Evolutionary conservation across 2,113 vertebrate genomes (phyloP).

Genomic region (Jaculus jaculus): DNA sequence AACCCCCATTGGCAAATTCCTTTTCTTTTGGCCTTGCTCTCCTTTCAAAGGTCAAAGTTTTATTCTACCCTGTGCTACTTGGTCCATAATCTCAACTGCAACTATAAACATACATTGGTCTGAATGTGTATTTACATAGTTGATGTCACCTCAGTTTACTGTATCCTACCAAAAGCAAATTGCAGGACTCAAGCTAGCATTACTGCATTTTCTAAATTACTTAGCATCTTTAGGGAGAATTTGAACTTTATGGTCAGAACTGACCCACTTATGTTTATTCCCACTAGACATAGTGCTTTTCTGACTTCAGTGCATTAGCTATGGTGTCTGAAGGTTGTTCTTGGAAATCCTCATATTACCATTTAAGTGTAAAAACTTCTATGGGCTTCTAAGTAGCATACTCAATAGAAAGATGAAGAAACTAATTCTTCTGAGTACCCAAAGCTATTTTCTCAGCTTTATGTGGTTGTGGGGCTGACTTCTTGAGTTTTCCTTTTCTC

Average conservation of each 20-base stretch:
- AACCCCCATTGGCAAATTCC: neutral
- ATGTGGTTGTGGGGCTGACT: neutral
- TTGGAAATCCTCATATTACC: neutral
- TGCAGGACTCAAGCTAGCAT: neutral
- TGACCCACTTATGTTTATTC: neutral
- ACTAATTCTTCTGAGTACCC: neutral
- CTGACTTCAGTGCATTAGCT: neutral
- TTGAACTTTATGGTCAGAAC: neutral
- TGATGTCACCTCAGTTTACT: neutral
- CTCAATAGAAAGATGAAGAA: neutral
- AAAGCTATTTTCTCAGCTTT: conserved; percentile 3
- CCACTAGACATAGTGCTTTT: neutral
- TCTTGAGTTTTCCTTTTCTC: conserved; percentile 42
- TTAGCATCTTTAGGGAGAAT: neutral
- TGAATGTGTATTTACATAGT: neutral
- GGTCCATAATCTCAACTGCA: neutral
- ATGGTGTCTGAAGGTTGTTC: neutral
- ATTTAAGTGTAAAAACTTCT: neutral
- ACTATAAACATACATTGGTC: neutral
- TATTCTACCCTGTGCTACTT: neutral
- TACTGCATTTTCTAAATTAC: neutral
- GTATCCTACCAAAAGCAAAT: conserved; percentile 11
- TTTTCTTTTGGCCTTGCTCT: neutral
- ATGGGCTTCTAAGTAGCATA: neutral
- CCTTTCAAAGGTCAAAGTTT: neutral